These are phyloP conservation scores for Rhabdophis nuchalis DNA, from an alignment of 2,797 vertebrate species.

Conservation along the genomic window DNA sequence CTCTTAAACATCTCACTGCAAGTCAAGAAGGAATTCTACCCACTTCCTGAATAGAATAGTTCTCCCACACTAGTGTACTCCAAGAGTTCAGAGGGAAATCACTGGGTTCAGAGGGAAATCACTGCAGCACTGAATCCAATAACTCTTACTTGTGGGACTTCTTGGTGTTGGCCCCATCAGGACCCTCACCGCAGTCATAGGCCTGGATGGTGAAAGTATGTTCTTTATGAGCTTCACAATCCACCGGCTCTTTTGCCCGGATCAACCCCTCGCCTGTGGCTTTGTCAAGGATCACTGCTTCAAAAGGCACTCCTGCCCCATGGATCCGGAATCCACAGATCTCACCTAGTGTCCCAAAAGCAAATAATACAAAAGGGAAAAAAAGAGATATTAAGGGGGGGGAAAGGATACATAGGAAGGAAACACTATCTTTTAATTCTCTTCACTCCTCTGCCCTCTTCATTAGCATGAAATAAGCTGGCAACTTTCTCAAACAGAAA, in stretches of 20 bases:
- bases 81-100: neutral
- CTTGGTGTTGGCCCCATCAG: conserved; percentile 93
- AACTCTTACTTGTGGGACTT: conserved; percentile 93
- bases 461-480: neutral
- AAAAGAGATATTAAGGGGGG: neutral
- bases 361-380: neutral
- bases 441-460: neutral
- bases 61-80: neutral
- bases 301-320: conserved; percentile 89
- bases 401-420: neutral
- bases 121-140: neutral
- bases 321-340: conserved; percentile 97
- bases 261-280: conserved; percentile 95
- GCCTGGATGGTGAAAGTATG: conserved; percentile 99
- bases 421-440: neutral
- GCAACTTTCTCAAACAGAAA: neutral
- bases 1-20: neutral
- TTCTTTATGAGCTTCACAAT: conserved; percentile 94
- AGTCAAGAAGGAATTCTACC: neutral
- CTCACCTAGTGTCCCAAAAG: conserved; percentile 76
- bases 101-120: neutral
- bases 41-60: neutral
- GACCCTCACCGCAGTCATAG: conserved; percentile 96
- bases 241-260: conserved; percentile 92
- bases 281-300: conserved; percentile 95